Evolutionary conservation across 1,140 invertebrate species (phyloP).

Genomic region (Trichonephila clavipes): DNA sequence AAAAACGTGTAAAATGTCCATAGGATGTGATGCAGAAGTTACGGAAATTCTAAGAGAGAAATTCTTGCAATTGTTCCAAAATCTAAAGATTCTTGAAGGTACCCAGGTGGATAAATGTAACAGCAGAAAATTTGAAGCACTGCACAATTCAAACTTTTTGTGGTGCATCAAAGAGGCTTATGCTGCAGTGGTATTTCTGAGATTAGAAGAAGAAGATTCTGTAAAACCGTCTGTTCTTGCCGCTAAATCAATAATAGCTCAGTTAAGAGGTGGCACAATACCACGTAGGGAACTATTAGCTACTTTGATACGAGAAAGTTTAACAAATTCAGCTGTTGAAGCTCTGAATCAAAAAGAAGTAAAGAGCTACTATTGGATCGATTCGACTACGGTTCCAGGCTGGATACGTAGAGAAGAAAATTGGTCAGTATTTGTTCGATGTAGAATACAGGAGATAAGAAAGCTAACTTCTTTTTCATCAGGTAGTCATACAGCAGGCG

Average conservation of each 20-base stretch:
- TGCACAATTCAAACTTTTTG: no score
- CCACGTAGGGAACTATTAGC: not conserved
- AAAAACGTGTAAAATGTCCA: no score
- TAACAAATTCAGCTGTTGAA: slow-evolving; percentile 4
- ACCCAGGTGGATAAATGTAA: no score
- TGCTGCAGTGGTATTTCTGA: no score
- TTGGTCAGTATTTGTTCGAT: not conserved
- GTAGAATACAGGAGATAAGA: not conserved
- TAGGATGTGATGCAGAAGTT: no score
- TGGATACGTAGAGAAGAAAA: not conserved
- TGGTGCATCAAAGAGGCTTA: no score
- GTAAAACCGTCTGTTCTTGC: not conserved
- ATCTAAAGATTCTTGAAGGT: no score
- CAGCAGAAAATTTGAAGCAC: no score
- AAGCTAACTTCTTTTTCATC: not conserved
- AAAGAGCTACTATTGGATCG: not conserved
- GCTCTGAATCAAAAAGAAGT: not conserved
- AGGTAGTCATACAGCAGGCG: not conserved
- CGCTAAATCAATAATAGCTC: not conserved
- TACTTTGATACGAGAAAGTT: not conserved
- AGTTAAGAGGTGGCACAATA: not conserved
- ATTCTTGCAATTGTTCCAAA: no score
- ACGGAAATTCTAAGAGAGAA: no score
- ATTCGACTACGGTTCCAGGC: not conserved
- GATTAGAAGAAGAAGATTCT: no score